Conservation (phyloP, 2,888 invertebrate species). For the Conus canariensis region DNA sequence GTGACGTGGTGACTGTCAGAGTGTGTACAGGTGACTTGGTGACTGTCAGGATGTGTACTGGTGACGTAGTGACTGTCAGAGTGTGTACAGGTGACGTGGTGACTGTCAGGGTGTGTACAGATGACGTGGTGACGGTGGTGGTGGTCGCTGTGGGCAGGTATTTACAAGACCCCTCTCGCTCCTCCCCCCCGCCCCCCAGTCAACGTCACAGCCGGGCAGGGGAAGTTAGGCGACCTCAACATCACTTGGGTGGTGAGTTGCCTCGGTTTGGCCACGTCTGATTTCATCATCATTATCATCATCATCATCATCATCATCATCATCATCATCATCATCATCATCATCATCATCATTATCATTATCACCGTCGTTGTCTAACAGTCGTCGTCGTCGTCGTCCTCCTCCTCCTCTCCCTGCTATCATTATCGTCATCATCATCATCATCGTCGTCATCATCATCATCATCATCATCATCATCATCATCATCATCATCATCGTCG, state of each 20-base stretch:
- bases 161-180: slow-evolving; percentile 83
- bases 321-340: not conserved
- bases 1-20: no score
- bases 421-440: not conserved
- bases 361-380: slow-evolving; percentile 33
- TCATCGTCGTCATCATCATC: slow-evolving; percentile 4
- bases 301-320: not conserved
- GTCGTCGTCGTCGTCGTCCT: slow-evolving; percentile 8
- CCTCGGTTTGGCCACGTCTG: no score
- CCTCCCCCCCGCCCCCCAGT: slow-evolving; percentile 87
- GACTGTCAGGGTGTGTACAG: no score
- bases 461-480: slow-evolving; percentile 32
- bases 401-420: not conserved
- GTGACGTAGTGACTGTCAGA: no score
- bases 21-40: no score
- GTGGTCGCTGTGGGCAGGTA: not conserved
- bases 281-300: not conserved
- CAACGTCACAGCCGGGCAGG: slow-evolving; percentile 92
- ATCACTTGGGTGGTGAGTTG: slow-evolving; percentile 82
- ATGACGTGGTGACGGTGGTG: no score
- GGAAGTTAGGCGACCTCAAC: slow-evolving; percentile 93
- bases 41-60: no score
- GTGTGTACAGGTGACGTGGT: no score
- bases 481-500: slow-evolving; percentile 33
- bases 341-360: slow-evolving; percentile 22